Evolutionary conservation across 2,797 vertebrate species (phyloP).

Genomic region (Pseudomugil gertrudae): DNA sequence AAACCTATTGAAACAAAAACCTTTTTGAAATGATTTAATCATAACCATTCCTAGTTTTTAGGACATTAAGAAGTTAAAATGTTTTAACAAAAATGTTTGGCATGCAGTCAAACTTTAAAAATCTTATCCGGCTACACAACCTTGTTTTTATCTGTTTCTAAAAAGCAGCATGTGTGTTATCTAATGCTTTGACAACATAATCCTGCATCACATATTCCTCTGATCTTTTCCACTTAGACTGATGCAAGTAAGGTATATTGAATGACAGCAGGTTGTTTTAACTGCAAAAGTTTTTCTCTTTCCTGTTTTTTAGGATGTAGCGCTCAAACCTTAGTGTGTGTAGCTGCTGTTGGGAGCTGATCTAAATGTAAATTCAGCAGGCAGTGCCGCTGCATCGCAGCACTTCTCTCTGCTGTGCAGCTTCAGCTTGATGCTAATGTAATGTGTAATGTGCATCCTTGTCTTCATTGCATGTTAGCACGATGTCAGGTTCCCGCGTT

Average conservation of each 20-base stretch:
- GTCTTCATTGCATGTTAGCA: not conserved
- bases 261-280: not conserved
- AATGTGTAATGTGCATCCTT: not conserved
- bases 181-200: slow-evolving; percentile 5
- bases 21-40: no score
- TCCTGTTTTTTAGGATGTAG: not conserved
- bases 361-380: slow-evolving; percentile 1
- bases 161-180: slow-evolving; percentile 2
- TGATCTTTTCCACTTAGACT: not conserved
- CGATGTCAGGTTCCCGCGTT: not conserved
- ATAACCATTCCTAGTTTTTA: no score
- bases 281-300: not conserved
- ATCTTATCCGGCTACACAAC: not conserved
- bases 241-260: not conserved
- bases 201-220: not conserved
- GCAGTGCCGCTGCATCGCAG: not conserved
- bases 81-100: not conserved
- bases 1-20: not conserved
- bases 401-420: not conserved
- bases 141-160: slow-evolving; percentile 14
- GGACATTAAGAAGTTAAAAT: no score
- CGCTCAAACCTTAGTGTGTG: not conserved
- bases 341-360: not conserved
- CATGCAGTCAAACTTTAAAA: not conserved
- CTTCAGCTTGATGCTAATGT: slow-evolving; percentile 1